phyloP scores from a whole-genome alignment of 2,888 invertebrate species.

The Smittia sp. region DNA sequence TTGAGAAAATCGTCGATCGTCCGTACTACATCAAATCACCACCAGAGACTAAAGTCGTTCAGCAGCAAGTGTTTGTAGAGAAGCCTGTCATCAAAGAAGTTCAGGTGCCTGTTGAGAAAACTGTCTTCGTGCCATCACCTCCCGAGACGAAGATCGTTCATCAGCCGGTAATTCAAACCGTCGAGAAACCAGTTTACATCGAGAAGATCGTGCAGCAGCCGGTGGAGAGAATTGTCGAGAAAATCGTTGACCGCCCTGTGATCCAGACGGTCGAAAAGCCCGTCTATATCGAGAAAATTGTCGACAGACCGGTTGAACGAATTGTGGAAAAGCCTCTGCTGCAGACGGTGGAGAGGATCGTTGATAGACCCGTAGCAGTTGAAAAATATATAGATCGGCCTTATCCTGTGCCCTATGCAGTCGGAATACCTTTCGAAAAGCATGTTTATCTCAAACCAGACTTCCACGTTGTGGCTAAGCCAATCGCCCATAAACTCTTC shows the following conservation, averaged over 20 bases:
- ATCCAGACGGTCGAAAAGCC: conserved; percentile 53
- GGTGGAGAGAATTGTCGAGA: conserved; percentile 52
- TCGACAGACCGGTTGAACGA: conserved; percentile 57
- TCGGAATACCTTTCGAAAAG: conserved; percentile 43
- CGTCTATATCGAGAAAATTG: conserved; percentile 54
- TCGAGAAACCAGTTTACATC: conserved; percentile 58
- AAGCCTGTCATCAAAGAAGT: conserved; percentile 48
- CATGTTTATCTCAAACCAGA: conserved; percentile 28
- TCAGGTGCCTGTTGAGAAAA: conserved; percentile 43
- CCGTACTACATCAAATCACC: conserved; percentile 44
- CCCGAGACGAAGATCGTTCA: conserved; percentile 45
- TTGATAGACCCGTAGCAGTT: conserved; percentile 53
- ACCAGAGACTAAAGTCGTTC: conserved; percentile 51
- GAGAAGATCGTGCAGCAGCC: conserved; percentile 56
- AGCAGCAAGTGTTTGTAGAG: conserved; percentile 58
- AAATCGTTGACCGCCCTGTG: conserved; percentile 49
- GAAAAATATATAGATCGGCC: conserved; percentile 46
- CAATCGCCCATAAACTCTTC: conserved; percentile 32
- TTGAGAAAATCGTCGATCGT: conserved; percentile 52
- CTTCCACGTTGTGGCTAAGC: conserved; percentile 32
- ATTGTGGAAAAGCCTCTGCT: conserved; percentile 59
- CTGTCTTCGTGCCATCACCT: conserved; percentile 43
- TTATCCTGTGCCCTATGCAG: conserved; percentile 46
- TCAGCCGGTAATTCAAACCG: conserved; percentile 52
- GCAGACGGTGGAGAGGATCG: conserved; percentile 57